A percentile compares a stretch with the other conserved stretches of the same genome.
phyloP scores from a whole-genome alignment of 1,140 invertebrate species.

The Neodiprion fabricii region DNA sequence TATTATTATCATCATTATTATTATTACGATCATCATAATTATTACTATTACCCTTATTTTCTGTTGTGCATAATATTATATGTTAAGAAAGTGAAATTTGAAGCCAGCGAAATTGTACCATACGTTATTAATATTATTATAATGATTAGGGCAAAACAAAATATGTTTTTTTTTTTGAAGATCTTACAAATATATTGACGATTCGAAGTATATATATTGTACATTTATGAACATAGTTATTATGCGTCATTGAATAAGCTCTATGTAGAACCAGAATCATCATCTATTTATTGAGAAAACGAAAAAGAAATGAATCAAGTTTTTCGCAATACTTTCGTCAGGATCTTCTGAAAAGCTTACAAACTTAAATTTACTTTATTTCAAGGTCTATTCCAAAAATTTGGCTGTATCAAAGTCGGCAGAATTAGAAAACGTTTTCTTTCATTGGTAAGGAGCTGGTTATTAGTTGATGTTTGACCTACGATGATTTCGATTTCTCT shows the following conservation, averaged over 20 bases:
- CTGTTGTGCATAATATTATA: conserved; percentile 50
- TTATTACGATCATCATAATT: conserved; percentile 19
- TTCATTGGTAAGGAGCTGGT: no score
- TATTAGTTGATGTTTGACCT: no score
- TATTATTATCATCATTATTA: conserved; percentile 28
- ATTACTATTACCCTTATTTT: conserved; percentile 38
- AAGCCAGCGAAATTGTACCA: conserved; percentile 40
- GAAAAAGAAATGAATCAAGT: no score
- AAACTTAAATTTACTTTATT: not conserved
- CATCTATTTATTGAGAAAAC: no score
- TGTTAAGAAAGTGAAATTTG: conserved; percentile 8
- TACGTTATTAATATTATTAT: conserved; percentile 42
- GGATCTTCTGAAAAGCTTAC: not conserved
- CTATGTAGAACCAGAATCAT: no score
- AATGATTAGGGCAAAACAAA: not conserved
- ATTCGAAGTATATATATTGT: conserved; percentile 35
- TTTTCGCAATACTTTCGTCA: no score
- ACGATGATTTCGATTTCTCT: no score
- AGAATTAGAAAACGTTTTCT: no score
- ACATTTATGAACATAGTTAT: not conserved
- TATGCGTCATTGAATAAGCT: no score
- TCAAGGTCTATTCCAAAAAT: not conserved
- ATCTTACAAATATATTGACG: conserved; percentile 51
- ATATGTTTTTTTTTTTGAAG: conserved; percentile 35
- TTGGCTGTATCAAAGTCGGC: not conserved